Evolutionary conservation across 2,888 invertebrate genomes (phyloP), one percentile per base, ranked within the genome.

Genomic region (Megalurothrips usitatus): DNA sequence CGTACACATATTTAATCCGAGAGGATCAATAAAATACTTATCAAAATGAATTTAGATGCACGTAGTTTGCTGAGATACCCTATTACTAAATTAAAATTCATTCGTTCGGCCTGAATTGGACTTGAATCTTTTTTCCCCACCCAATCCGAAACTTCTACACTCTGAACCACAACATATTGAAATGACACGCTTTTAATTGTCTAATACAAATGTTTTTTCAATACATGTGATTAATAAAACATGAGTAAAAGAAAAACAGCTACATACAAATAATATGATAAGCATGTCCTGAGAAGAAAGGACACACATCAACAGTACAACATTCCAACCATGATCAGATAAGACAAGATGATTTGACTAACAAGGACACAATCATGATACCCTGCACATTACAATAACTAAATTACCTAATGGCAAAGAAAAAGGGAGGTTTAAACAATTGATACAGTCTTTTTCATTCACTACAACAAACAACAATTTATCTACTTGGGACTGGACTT

Each of bases 361-460:
- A 75, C 26, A 26, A 8, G 34, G 68, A 75, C 23, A 26, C 58
- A 75, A 75, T 75, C 23, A 23, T 75, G 34, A 43, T 26, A 26
- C 68, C 68, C 68, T 26, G 68, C 9, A 8, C 26, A 9, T 23
- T 75, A 26, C 12, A 75, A 26, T 4, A 75, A 26, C 68, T 75
- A 75, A 23, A 14, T 43, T 58, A 58, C 34, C 58, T 19, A 52
- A 52, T 58, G 23, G 68, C 68, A 75, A 26, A 75, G 68, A 75
- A 12, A 75, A 10, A 26, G 12, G 34, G 68, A 75, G 68, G 68
- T 75, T 75, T 26, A 26, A 75, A 75, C 68, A 75, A 75, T 75
- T 75, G 68, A 75, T 75, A 75, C 68, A 75, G 68, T 75, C 68
- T 75, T 75, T 75, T 75, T 75, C 68, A 26, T 75, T 75, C 23